phyloP scores from a whole-genome alignment of 1,140 invertebrate genomes.

The Hycleus phaleratus region DNA sequence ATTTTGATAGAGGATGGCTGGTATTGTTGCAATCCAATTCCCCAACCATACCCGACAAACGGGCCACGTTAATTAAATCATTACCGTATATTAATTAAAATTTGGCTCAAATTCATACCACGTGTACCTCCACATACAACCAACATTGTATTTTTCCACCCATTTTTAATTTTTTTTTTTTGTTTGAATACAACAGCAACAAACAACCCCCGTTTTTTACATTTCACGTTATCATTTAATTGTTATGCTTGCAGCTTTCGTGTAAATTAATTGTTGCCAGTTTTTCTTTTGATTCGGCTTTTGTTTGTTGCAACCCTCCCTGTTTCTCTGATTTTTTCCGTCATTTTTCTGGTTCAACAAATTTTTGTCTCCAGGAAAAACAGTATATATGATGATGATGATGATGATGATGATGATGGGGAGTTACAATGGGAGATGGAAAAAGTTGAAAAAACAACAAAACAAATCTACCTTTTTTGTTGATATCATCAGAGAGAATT shows the following conservation, averaged over 20 bases:
- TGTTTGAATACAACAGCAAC: too few relatives aligned
- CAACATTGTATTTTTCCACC: too few relatives aligned
- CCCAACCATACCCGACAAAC: constrained; percentile 18
- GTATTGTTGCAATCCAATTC: constrained; percentile 25
- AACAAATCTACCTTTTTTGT: constrained; percentile 47
- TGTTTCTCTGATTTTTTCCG: not conserved
- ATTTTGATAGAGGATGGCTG: constrained; percentile 9
- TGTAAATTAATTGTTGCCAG: constrained; percentile 4
- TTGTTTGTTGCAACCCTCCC: too few relatives aligned
- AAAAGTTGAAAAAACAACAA: not conserved
- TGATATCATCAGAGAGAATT: constrained; percentile 44
- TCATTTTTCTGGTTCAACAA: not conserved
- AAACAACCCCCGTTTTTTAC: not conserved
- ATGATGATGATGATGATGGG: not conserved
- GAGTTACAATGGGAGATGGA: not conserved
- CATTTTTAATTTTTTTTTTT: too few relatives aligned
- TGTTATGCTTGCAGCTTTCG: constrained; percentile 3
- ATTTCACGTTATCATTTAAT: constrained; percentile 11
- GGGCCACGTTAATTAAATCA: constrained; percentile 35
- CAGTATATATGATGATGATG: too few relatives aligned
- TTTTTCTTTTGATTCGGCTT: too few relatives aligned
- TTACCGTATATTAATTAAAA: constrained; percentile 38
- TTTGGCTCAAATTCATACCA: constrained; percentile 15
- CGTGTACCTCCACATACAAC: too few relatives aligned
- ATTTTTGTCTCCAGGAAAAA: too few relatives aligned